Conservation (phyloP, 2,113 vertebrate species). For the Albula goreensis region DNA sequence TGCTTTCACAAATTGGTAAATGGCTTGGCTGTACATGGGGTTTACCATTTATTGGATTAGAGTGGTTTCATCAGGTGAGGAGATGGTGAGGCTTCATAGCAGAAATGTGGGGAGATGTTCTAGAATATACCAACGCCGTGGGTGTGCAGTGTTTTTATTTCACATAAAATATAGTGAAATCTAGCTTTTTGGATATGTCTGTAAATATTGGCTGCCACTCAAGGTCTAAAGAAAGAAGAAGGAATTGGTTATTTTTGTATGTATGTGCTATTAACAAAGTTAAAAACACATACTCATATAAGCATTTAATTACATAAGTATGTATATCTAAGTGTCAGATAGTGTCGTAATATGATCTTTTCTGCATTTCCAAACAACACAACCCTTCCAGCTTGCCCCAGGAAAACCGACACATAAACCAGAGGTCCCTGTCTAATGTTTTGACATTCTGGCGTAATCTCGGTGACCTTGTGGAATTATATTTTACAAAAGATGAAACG, state of each 20-base stretch:
- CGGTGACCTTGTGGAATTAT: slow-evolving; percentile 55
- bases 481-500: slow-evolving; percentile 61
- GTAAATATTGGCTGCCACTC: no score
- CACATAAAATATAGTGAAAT: neutral
- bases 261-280: no score
- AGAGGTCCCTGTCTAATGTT: slow-evolving; percentile 30
- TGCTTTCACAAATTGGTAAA: no score
- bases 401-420: slow-evolving; percentile 59
- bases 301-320: no score
- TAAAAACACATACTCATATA: no score
- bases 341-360: neutral
- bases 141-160: neutral
- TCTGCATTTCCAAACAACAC: neutral
- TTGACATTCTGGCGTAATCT: slow-evolving; percentile 56
- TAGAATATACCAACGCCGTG: neutral
- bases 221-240: no score
- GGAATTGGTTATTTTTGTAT: no score
- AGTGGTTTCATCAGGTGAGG: neutral
- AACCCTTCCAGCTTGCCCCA: neutral
- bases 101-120: neutral
- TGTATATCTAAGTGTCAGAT: no score
- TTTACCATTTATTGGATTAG: neutral
- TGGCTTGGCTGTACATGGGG: no score
- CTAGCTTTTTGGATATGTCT: no score
- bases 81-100: neutral